Conservation (phyloP, 2,888 invertebrate genomes). For the Trisateles emortualis region DNA sequence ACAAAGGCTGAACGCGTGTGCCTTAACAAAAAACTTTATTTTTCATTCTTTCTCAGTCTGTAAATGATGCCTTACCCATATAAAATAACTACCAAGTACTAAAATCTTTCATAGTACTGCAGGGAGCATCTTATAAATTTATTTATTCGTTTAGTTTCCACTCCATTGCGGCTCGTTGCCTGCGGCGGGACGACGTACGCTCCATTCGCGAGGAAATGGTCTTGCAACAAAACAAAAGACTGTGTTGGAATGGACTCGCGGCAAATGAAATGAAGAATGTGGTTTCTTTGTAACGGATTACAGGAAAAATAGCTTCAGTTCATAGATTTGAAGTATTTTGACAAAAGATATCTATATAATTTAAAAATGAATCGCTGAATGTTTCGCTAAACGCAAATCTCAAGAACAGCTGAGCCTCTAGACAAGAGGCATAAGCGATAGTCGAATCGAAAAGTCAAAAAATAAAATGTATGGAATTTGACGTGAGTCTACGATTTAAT, state of each 20-base stretch:
- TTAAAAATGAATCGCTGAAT: too few relatives aligned
- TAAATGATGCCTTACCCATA: not conserved
- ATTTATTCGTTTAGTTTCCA: conserved; percentile 48
- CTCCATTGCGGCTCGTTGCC: conserved; percentile 48
- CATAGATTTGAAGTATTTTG: conserved; percentile 24
- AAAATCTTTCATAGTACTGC: not conserved
- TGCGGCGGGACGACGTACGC: conserved; percentile 20
- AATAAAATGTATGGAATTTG: too few relatives aligned
- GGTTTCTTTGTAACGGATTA: conserved; percentile 32
- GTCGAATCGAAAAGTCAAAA: too few relatives aligned
- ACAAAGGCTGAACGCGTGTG: not conserved
- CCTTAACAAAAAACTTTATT: not conserved
- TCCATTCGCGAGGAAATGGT: conserved; percentile 44
- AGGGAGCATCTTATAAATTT: conserved; percentile 15
- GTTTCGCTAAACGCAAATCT: too few relatives aligned
- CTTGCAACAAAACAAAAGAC: conserved; percentile 38
- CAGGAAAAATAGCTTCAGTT: conserved; percentile 43
- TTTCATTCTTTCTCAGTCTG: not conserved
- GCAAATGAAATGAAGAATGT: conserved; percentile 37
- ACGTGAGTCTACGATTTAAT: too few relatives aligned
- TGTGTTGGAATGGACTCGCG: conserved; percentile 31
- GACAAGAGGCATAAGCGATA: too few relatives aligned
- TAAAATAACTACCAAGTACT: not conserved
- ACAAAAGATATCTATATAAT: conserved; percentile 24
- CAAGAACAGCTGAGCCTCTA: too few relatives aligned